Base-by-base conservation (phyloP, 64 coral and sea anemone genomes). In the Dendronephthya gigantea region DNA sequence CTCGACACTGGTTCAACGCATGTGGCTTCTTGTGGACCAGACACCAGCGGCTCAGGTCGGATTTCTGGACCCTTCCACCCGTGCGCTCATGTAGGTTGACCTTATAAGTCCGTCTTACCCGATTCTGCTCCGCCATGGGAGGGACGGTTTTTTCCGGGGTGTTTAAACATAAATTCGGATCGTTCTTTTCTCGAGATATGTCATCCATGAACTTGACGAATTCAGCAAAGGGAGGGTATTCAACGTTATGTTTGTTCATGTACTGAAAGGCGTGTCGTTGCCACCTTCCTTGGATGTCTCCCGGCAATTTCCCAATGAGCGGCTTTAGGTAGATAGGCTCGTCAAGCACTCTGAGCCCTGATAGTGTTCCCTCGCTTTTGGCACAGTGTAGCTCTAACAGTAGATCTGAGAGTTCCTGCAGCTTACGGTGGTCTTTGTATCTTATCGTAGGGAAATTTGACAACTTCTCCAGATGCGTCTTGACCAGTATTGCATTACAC, bases 261-360 rank as follows among this genome's bases (percentile, higher is more conserved):
- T 85, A 88, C 3, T 72, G 50, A 68, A 84, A 92, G 10, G 91
- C 87, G 35, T 88, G 86, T 16, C 83, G 56, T 82, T 92, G 91
- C 91, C 91, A 92, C 13, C 87, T 88, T 29, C 38, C 29, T 49
- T 92, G 91, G 19, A 92, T 62, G n/a, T 85, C 89, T 28, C 52
- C 72, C 0, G 89, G 89, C 37, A 90, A 14, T 23, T 90, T 86
- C 16, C 28, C 16, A 17, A 90, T 55, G n/a, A 92, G n/a, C n/a
- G n/a, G n/a, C n/a, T n/a, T n/a, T n/a, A n/a, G n/a, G n/a, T n/a
- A n/a, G 1, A 83, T 52, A 7, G 83, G 90, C 3, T 88, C 86
- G 11, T 92, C 86, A 9, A 92, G 69, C 9, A 88, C 83, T 39
- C 86, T 83, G 8, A 91, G 85, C 7, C 90, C 83, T 35, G 68